Percentiles rank a stretch among this genome's conserved stretches.
These are phyloP conservation scores for Ennomos quercinarius DNA, from an alignment of 2,888 invertebrate species.

Conservation along the genomic window DNA sequence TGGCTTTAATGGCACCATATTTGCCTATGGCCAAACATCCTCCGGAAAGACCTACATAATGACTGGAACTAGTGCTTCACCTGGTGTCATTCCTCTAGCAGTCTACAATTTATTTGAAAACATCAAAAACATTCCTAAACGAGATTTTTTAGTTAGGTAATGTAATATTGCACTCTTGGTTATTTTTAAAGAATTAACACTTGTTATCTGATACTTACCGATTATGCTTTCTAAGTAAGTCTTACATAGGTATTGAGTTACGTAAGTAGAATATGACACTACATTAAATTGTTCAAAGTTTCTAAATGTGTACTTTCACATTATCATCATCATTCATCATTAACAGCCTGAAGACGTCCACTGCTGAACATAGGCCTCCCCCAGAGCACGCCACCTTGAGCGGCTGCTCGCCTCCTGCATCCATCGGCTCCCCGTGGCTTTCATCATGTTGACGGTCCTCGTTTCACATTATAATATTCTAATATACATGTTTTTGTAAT, in stretches of 20 bases:
- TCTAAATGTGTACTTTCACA: no score
- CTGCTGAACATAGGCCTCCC: no score
- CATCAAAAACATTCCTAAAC: constrained; percentile 86
- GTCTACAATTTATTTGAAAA: constrained; percentile 89
- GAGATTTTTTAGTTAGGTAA: constrained; percentile 91
- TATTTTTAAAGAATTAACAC: constrained; percentile 15
- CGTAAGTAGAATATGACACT: constrained; percentile 21
- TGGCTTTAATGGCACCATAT: constrained; percentile 94
- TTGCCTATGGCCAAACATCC: constrained; percentile 96
- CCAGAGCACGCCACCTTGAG: no score
- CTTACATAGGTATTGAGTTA: constrained; percentile 12
- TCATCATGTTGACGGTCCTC: no score
- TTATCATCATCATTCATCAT: no score
- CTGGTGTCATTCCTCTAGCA: constrained; percentile 91
- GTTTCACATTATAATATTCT: no score
- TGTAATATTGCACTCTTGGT: constrained; percentile 3
- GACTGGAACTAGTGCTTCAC: constrained; percentile 88
- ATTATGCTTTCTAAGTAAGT: constrained; percentile 5
- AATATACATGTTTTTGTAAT: no score
- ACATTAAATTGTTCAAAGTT: neutral
- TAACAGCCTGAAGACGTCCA: no score
- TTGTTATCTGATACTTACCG: constrained; percentile 23
- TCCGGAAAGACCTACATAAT: constrained; percentile 95
- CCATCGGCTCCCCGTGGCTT: no score
- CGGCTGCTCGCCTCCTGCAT: no score